A percentile compares a stretch with the other conserved stretches of the same genome.
Evolutionary conservation across 2,888 invertebrate species (phyloP).

Genomic region (Galerucella nymphaeae): DNA sequence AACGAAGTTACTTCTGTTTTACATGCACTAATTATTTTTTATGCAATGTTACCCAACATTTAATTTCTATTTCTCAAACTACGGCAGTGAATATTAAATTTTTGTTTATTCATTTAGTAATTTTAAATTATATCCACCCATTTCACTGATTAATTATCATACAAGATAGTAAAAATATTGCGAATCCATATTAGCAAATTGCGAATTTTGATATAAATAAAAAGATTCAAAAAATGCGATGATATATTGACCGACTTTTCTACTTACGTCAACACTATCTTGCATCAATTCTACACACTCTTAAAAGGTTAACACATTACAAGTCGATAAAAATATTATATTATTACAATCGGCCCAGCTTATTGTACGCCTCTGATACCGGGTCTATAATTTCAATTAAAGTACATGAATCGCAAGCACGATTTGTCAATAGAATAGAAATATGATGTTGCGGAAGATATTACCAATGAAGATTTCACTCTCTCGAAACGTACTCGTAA

Average conservation of each 20-base stretch:
- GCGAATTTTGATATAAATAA: neutral
- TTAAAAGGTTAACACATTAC: no score
- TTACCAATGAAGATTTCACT: constrained; percentile 8
- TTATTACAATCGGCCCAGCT: neutral
- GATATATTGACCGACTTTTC: neutral
- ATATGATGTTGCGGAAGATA: constrained; percentile 15
- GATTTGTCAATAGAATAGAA: constrained; percentile 22
- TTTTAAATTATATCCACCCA: no score
- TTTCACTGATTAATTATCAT: neutral
- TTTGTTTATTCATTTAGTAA: neutral
- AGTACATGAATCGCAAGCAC: neutral
- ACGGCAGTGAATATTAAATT: neutral
- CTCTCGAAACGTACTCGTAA: neutral
- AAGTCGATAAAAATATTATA: no score
- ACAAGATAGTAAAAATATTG: neutral
- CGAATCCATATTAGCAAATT: neutral
- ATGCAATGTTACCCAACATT: constrained; percentile 23
- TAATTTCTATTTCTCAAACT: constrained; percentile 26
- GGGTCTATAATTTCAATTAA: constrained; percentile 1
- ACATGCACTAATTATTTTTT: constrained; percentile 36
- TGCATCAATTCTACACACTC: no score
- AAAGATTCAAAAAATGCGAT: neutral
- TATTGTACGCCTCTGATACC: neutral
- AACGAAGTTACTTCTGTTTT: constrained; percentile 21
- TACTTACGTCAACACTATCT: neutral